A percentile compares a stretch with the other conserved stretches of the same genome.
These are phyloP conservation scores for Clamator glandarius DNA, from an alignment of 2,797 vertebrate genomes.

Conservation along the genomic window DNA sequence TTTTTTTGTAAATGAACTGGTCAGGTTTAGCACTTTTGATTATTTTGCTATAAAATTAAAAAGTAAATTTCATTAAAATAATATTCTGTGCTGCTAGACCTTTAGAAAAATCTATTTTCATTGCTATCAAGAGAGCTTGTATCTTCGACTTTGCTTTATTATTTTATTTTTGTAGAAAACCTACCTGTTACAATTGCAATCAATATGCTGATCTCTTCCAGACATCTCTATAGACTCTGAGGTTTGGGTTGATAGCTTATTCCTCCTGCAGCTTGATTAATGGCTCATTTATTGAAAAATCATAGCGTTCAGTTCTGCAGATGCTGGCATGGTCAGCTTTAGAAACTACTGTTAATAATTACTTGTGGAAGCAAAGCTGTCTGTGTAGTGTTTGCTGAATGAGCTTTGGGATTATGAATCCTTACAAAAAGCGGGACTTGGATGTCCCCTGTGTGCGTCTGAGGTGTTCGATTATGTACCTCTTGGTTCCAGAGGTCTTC, in stretches of 20 bases:
- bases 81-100: conserved; percentile 76
- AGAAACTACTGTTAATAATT: not conserved
- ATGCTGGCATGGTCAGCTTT: not conserved
- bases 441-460: fast-evolving
- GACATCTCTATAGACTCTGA: not conserved
- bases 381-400: not conserved
- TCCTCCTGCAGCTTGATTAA: not conserved
- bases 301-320: not conserved
- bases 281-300: not conserved
- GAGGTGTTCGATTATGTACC: not conserved
- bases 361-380: not conserved
- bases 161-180: not conserved
- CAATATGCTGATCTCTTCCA: not conserved
- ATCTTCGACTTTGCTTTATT: not conserved
- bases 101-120: conserved; percentile 47
- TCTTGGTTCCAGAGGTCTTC: not conserved
- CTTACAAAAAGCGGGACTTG: not conserved
- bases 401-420: not conserved
- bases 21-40: conserved; percentile 77
- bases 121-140: not conserved
- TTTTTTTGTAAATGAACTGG: conserved; percentile 74
- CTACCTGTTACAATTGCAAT: not conserved
- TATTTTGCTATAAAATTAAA: conserved; percentile 77
- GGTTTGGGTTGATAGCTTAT: not conserved
- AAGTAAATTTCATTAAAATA: conserved; percentile 78